Conservation (phyloP, 2,888 invertebrate species). For the Colostygia pectinataria region DNA sequence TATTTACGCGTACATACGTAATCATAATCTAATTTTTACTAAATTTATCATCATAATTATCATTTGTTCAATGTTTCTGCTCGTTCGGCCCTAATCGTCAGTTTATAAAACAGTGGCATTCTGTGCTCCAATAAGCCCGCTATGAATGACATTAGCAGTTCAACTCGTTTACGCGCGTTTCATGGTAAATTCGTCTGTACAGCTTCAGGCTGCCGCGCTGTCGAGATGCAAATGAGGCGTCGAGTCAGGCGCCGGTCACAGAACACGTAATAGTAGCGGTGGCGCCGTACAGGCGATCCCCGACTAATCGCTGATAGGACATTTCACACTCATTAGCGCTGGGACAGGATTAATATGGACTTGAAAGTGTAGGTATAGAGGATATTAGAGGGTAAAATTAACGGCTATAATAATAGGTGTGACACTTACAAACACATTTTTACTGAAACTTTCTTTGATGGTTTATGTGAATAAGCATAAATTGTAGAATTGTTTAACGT, state of each 20-base stretch:
- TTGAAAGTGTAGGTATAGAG: not conserved
- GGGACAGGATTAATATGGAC: slow-evolving; percentile 15
- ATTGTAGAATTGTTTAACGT: too few relatives aligned
- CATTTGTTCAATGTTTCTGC: too few relatives aligned
- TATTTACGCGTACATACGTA: too few relatives aligned
- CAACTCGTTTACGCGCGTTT: slow-evolving; percentile 31
- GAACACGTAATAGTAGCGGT: slow-evolving; percentile 32
- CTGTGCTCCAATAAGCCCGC: slow-evolving; percentile 21
- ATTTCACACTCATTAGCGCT: slow-evolving; percentile 29
- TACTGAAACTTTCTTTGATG: too few relatives aligned
- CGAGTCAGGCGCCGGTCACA: slow-evolving; percentile 36
- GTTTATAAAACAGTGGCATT: slow-evolving; percentile 6
- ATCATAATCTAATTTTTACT: too few relatives aligned
- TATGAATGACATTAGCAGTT: slow-evolving; percentile 24
- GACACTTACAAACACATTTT: too few relatives aligned
- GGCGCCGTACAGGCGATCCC: slow-evolving; percentile 46
- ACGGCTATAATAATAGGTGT: too few relatives aligned
- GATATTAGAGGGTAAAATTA: too few relatives aligned
- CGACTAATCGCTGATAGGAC: slow-evolving; percentile 49
- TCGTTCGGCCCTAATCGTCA: not conserved
- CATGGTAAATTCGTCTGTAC: slow-evolving; percentile 31
- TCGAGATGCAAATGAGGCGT: slow-evolving; percentile 41
- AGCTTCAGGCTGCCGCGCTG: slow-evolving; percentile 24
- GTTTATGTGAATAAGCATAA: too few relatives aligned
- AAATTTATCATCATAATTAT: too few relatives aligned